Base-by-base conservation (phyloP, 2,113 vertebrate species). In the Plecotus auritus region DNA sequence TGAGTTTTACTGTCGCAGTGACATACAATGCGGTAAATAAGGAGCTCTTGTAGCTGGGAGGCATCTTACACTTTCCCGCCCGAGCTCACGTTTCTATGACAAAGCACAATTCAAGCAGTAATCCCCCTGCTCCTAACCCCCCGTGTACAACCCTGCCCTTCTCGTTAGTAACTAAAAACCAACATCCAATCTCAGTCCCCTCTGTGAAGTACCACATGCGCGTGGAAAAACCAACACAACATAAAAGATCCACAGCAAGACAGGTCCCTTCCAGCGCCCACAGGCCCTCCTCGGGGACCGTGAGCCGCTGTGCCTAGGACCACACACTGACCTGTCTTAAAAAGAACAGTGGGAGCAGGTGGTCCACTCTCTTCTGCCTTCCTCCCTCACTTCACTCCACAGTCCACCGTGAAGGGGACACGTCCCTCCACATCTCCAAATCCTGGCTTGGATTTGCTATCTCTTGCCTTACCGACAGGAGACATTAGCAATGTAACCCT, bases 131-230 rank as follows among this genome's bases (percentile, higher is more conserved):
- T 42, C 23, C 74, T 30, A n/a, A 42, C 40, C 54, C 47, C 16
- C 54, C 7, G 49, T 32, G 13, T 28, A 47, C 64, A 35, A 40
- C 42, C 67, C 35, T 87, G 70, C 28, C 40, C 56, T 90, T 80
- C n/a, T 92, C 35, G 81, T 37, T 32, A 84, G 84, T 64, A 88
- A 81, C 42, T 67, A 2, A 18, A 82, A 87, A 69, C 47, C 26
- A 88, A 69, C 20, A 88, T 5, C 13, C 35, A 76, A 61, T n/a
- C n/a, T 77, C 35, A 67, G 54, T 32, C 56, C 96, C 66, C 54
- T 90, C 87, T 81, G 56, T 40, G 61, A 81, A 77, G 17, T 59
- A 80, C 37, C 26, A 83, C 42, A 20, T 11, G 37, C 45, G 84
- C 87, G 69, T 4, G 4, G 20, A 9, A 89, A 51, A 26, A 18